Evolutionary conservation across 2,113 vertebrate species (phyloP).

Genomic region (Microtus pennsylvanicus): DNA sequence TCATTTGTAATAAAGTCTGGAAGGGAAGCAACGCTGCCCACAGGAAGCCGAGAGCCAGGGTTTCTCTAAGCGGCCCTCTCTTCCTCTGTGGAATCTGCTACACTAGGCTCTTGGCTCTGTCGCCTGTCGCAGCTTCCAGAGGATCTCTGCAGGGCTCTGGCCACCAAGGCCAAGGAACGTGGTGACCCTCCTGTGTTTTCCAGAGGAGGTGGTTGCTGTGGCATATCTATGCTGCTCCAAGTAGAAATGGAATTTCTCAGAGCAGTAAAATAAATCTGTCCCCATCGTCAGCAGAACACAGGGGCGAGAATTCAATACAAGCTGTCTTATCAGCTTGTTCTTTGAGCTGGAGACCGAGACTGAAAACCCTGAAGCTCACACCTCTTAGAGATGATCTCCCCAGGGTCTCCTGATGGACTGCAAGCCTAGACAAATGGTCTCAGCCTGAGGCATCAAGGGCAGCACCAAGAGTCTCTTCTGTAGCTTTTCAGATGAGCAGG

Average conservation of each 20-base stretch:
- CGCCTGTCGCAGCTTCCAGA: background rate
- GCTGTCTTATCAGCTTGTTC: background rate
- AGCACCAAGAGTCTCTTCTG: rapidly evolving
- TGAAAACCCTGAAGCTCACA: rapidly evolving
- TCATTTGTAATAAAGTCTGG: background rate
- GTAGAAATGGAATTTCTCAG: background rate
- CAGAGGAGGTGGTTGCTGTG: background rate
- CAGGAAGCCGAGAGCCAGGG: background rate
- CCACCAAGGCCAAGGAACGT: background rate
- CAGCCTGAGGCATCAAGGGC: rapidly evolving
- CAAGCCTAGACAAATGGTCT: background rate
- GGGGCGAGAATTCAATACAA: background rate
- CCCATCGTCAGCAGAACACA: background rate
- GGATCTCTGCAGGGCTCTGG: background rate
- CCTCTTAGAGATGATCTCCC: background rate
- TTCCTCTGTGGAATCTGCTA: background rate
- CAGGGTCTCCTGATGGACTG: background rate
- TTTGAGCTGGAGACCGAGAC: too few species aligned
- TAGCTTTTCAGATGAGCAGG: background rate
- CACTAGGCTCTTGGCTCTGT: background rate
- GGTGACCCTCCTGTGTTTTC: background rate
- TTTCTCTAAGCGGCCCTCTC: background rate
- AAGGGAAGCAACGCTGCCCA: background rate
- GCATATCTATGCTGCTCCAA: background rate
- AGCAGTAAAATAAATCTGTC: background rate